A percentile compares a stretch with the other conserved stretches of the same genome.
Evolutionary conservation across 2,113 vertebrate genomes (phyloP).

Genomic region (Rallus limicola): DNA sequence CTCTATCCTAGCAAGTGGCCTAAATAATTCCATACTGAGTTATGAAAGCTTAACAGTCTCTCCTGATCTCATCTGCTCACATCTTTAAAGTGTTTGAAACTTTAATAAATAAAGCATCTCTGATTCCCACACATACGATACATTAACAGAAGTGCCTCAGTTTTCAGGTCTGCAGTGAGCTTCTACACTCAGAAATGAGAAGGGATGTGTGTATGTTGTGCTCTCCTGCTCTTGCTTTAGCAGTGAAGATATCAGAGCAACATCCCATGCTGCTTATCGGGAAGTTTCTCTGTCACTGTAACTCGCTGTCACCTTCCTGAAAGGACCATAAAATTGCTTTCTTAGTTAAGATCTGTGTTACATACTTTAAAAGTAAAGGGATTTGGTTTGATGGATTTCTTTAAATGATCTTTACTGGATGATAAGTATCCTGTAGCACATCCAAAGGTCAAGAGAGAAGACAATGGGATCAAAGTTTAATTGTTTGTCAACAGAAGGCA

Average conservation of each 20-base stretch:
- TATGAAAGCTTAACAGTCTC: neutral
- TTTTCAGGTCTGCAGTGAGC: neutral
- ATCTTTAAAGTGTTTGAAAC: neutral
- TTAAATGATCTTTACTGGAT: neutral
- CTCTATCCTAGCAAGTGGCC: neutral
- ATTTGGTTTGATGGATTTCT: neutral
- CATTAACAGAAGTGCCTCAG: neutral
- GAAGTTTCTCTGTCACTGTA: neutral
- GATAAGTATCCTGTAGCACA: neutral
- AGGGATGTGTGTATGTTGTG: rapidly evolving
- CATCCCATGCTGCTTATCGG: neutral
- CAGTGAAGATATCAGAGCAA: neutral
- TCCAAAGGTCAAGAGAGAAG: neutral
- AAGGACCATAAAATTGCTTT: neutral
- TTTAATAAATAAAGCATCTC: neutral
- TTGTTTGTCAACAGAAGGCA: neutral
- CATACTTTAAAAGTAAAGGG: neutral
- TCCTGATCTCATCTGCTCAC: neutral
- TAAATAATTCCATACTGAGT: slow-evolving; percentile 2
- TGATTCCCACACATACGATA: neutral
- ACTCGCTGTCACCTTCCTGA: neutral
- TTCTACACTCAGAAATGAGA: neutral
- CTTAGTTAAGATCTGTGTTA: neutral
- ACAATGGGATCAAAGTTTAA: neutral
- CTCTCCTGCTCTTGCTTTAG: neutral